Evolutionary conservation across 1,140 invertebrate species (phyloP).

Genomic region (Drosophila busckii): DNA sequence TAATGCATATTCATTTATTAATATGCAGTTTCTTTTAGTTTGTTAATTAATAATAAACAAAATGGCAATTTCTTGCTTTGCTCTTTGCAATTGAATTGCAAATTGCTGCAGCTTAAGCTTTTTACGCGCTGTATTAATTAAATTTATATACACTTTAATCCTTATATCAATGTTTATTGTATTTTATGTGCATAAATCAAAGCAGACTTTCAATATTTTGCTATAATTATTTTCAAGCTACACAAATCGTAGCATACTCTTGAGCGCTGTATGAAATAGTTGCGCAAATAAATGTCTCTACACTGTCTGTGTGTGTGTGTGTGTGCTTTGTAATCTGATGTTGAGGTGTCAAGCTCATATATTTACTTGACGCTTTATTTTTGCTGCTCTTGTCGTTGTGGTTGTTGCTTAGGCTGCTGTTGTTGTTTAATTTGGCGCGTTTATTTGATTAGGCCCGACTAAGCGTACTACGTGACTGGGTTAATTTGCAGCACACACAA

Average conservation of each 20-base stretch:
- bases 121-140: too few species aligned
- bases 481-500: slow-evolving; percentile 53
- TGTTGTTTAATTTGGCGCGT: slow-evolving; percentile 69
- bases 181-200: too few species aligned
- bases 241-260: slow-evolving; percentile 16
- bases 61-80: too few species aligned
- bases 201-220: too few species aligned
- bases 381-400: slow-evolving; percentile 8
- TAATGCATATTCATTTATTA: too few species aligned
- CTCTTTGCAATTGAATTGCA: too few species aligned
- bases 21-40: too few species aligned
- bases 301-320: slow-evolving; percentile 2
- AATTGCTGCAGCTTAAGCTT: too few species aligned
- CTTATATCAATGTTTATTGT: too few species aligned
- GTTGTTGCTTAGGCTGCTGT: slow-evolving; percentile 21
- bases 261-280: slow-evolving; percentile 14
- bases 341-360: slow-evolving; percentile 60
- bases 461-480: slow-evolving; percentile 66
- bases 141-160: too few species aligned
- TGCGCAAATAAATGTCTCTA: slow-evolving; percentile 5
- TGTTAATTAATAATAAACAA: too few species aligned
- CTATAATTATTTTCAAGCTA: too few species aligned
- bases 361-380: slow-evolving; percentile 51
- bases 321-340: slow-evolving; percentile 18
- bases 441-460: slow-evolving; percentile 69